phyloP scores from a whole-genome alignment of 2,797 vertebrate species.

The Mionectes olivaceus region DNA sequence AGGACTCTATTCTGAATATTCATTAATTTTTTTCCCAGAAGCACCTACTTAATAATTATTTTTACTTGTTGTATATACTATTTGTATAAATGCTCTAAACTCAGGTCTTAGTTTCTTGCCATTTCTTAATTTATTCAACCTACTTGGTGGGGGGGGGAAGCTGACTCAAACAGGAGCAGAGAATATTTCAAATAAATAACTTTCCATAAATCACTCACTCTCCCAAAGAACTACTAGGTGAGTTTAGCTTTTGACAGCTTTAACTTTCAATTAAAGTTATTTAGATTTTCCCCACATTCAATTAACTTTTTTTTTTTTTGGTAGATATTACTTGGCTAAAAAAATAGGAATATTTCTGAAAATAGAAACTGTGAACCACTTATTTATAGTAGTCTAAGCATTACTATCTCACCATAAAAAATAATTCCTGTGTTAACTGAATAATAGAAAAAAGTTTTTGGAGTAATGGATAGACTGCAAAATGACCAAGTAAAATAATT shows the following conservation, averaged over 20 bases:
- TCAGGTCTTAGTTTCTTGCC: neutral
- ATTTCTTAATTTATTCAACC: neutral
- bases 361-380: neutral
- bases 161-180: neutral
- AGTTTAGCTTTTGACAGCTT: neutral
- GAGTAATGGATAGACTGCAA: neutral
- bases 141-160: rapidly evolving
- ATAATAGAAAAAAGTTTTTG: neutral
- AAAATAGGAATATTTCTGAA: neutral
- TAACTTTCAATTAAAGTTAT: neutral
- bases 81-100: neutral
- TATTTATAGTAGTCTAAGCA: neutral
- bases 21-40: neutral
- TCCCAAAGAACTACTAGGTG: neutral
- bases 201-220: neutral
- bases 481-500: neutral
- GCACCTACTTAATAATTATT: neutral
- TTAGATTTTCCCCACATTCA: neutral
- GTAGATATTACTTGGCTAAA: neutral
- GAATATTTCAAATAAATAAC: neutral
- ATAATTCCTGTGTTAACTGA: neutral
- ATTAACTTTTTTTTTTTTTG: neutral
- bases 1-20: neutral
- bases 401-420: neutral
- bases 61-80: neutral